These are phyloP conservation scores for Loripinus fragilis DNA, from an alignment of 2,888 invertebrate species.

Conservation along the genomic window DNA sequence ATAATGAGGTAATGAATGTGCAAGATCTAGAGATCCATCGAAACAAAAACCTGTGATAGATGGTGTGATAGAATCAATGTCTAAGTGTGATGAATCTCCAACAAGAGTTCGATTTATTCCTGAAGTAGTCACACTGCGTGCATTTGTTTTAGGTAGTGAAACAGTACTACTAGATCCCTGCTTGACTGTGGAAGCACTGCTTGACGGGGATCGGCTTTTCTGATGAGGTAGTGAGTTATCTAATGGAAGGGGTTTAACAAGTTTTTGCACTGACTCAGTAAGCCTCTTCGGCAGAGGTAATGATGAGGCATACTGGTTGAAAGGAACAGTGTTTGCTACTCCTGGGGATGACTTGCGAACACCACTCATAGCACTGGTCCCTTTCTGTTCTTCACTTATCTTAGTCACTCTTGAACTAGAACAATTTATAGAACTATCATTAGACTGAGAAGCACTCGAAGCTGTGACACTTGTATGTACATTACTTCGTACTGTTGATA, in stretches of 20 bases:
- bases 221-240: constrained; percentile 68
- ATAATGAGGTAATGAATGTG: background rate
- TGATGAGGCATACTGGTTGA: constrained; percentile 65
- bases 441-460: constrained; percentile 30
- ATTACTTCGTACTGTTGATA: constrained; percentile 40
- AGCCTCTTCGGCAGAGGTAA: constrained; percentile 76
- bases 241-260: constrained; percentile 74
- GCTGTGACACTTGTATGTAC: constrained; percentile 40
- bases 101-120: constrained; percentile 32
- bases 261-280: constrained; percentile 79
- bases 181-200: constrained; percentile 52
- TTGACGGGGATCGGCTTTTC: constrained; percentile 63
- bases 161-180: constrained; percentile 42
- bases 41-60: constrained; percentile 52
- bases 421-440: constrained; percentile 41
- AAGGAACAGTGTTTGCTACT: constrained; percentile 61
- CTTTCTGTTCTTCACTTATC: constrained; percentile 60
- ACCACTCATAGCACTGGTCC: constrained; percentile 65
- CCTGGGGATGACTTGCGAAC: constrained; percentile 72
- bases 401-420: constrained; percentile 47
- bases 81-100: constrained; percentile 28
- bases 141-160: constrained; percentile 27
- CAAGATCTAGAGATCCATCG: constrained; percentile 38
- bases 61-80: constrained; percentile 57
- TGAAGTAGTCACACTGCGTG: constrained; percentile 32